Evolutionary conservation across 2,797 vertebrate genomes (phyloP).

Genomic region (Tenualosa thibaudeaui): DNA sequence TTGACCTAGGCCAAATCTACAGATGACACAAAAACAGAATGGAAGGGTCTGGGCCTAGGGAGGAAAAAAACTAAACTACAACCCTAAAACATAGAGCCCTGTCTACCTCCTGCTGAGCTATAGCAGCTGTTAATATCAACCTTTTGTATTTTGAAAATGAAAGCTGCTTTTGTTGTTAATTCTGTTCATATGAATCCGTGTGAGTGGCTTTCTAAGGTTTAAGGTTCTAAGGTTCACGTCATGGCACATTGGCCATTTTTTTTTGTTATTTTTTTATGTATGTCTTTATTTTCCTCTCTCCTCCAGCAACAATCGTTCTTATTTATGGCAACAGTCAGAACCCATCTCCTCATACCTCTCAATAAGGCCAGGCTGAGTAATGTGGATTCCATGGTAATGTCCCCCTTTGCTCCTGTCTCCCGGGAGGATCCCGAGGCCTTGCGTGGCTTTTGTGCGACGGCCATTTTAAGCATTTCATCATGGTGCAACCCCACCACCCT

Average conservation of each 20-base stretch:
- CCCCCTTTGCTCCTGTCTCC: conserved; percentile 36
- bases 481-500: conserved; percentile 23
- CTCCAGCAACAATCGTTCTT: conserved; percentile 20
- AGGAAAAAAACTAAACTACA: background rate
- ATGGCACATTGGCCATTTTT: background rate
- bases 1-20: conserved; percentile 64
- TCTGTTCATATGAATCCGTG: background rate
- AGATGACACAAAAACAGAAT: conserved; percentile 10
- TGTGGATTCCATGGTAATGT: conserved; percentile 36
- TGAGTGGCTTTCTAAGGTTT: background rate
- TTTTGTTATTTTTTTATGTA: background rate
- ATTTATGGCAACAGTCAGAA: conserved; percentile 14
- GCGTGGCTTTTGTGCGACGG: conserved; percentile 60
- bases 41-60: conserved; percentile 45
- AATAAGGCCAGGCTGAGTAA: conserved; percentile 18
- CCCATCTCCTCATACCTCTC: conserved; percentile 29
- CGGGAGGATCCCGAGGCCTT: conserved; percentile 34
- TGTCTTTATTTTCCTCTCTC: no score
- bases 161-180: background rate
- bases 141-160: conserved; percentile 2
- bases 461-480: conserved; percentile 72
- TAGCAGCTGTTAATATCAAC: conserved; percentile 59
- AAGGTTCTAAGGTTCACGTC: background rate
- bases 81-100: conserved; percentile 48
- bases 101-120: conserved; percentile 64